Conservation (phyloP, 1,140 invertebrate genomes). For the Solenopsis fugax region DNA sequence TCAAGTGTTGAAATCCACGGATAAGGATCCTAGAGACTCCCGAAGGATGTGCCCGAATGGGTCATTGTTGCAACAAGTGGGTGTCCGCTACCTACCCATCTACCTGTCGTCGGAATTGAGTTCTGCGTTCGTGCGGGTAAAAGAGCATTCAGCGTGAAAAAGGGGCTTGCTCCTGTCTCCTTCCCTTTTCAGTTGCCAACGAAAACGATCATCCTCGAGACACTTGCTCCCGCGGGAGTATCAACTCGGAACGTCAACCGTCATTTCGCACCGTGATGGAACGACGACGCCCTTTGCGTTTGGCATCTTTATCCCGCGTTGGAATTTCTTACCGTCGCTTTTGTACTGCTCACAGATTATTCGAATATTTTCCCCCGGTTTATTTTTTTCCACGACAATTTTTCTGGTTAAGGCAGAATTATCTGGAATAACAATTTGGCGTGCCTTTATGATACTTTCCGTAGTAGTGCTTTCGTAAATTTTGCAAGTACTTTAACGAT, state of each 20-base stretch:
- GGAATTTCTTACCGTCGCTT: constrained; percentile 35
- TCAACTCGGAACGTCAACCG: constrained; percentile 37
- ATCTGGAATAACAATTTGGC: neutral
- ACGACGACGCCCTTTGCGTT: constrained; percentile 7
- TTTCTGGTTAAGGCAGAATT: neutral
- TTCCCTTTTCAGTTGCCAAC: constrained; percentile 53
- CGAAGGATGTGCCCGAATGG: constrained; percentile 24
- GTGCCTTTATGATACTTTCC: neutral
- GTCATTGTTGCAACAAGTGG: constrained; percentile 71
- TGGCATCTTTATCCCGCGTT: constrained; percentile 11
- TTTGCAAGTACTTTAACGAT: neutral
- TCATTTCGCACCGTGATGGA: constrained; percentile 63
- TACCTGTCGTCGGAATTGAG: constrained; percentile 69
- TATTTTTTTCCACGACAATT: neutral
- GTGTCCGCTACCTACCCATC: constrained; percentile 75
- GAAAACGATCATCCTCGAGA: constrained; percentile 76
- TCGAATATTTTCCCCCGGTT: neutral
- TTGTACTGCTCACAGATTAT: constrained; percentile 9
- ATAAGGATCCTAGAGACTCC: constrained; percentile 58
- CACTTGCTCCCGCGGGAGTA: constrained; percentile 59
- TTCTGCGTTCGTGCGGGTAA: constrained; percentile 62
- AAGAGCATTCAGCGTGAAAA: constrained; percentile 74
- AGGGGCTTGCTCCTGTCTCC: constrained; percentile 71
- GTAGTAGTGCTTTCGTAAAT: neutral
- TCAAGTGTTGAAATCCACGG: constrained; percentile 43